Evolutionary conservation across 2,113 vertebrate species (phyloP).

Genomic region (Planiliza haematocheilus): DNA sequence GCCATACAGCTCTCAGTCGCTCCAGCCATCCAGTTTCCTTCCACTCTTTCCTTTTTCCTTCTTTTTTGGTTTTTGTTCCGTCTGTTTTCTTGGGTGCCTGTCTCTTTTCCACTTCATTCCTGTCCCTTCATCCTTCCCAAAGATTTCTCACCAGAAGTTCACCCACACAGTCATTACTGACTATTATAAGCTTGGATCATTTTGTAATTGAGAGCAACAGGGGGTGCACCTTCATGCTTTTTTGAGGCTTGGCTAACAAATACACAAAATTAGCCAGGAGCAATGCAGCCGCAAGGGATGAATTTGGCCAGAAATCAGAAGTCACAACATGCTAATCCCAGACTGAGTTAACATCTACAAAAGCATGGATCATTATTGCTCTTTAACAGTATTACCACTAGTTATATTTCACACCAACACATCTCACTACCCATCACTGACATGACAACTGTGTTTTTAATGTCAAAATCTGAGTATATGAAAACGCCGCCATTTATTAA

Average conservation of each 20-base stretch:
- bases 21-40: constrained; percentile 44
- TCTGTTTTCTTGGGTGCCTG: constrained; percentile 49
- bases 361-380: neutral
- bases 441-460: constrained; percentile 50
- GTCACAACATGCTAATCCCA: neutral
- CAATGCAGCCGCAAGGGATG: neutral
- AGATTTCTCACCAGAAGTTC: constrained; percentile 14
- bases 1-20: constrained; percentile 19
- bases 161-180: constrained; percentile 29
- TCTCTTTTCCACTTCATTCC: constrained; percentile 52
- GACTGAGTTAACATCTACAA: neutral
- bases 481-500: constrained; percentile 3
- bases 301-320: neutral
- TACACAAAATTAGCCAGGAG: neutral
- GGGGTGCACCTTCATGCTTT: constrained; percentile 8
- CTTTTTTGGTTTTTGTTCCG: constrained; percentile 39
- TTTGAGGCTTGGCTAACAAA: constrained; percentile 19
- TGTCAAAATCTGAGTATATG: constrained; percentile 8
- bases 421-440: constrained; percentile 46
- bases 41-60: constrained; percentile 20
- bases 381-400: neutral
- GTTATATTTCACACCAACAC: constrained; percentile 29
- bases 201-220: neutral
- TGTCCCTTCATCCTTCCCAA: constrained; percentile 36
- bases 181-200: constrained; percentile 6